A percentile compares a stretch with the other conserved stretches of the same genome.
These are phyloP conservation scores for Andrena fulva DNA, from an alignment of 2,888 invertebrate genomes.

Conservation along the genomic window DNA sequence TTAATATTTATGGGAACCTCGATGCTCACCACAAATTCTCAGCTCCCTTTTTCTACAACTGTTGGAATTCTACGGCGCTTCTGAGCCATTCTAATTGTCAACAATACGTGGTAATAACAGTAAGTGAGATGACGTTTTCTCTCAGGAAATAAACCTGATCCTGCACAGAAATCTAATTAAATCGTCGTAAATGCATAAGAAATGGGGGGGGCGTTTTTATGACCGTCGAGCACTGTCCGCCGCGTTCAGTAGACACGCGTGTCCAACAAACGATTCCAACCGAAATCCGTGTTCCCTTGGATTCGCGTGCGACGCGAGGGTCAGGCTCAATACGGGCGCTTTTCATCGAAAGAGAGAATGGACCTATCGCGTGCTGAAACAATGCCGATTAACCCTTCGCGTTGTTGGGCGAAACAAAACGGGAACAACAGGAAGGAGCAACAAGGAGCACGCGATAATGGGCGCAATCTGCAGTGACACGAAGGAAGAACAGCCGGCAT, in stretches of 20 bases:
- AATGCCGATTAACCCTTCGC: constrained; percentile 65
- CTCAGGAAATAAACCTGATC: too few species aligned
- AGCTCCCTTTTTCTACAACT: too few species aligned
- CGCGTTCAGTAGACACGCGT: neutral
- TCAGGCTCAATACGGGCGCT: constrained; percentile 40
- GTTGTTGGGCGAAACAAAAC: constrained; percentile 72
- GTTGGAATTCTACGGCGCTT: too few species aligned
- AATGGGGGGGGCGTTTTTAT: too few species aligned
- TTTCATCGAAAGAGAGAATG: constrained; percentile 54
- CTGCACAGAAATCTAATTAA: too few species aligned
- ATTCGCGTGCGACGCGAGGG: constrained; percentile 31
- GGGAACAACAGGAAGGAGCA: constrained; percentile 63
- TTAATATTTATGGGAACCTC: too few species aligned
- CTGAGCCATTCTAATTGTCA: too few species aligned
- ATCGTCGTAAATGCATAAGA: too few species aligned
- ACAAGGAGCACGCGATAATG: constrained; percentile 70
- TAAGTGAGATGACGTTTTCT: too few species aligned
- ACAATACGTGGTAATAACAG: too few species aligned
- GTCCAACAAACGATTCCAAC: constrained; percentile 11
- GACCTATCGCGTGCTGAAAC: constrained; percentile 64
- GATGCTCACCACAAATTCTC: too few species aligned
- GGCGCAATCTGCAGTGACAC: constrained; percentile 44
- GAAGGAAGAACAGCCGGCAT: constrained; percentile 50
- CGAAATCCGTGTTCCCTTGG: constrained; percentile 14
- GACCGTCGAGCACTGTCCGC: neutral